Evolutionary conservation across 1,140 invertebrate species (phyloP).

Genomic region (Eciton burchellii): DNA sequence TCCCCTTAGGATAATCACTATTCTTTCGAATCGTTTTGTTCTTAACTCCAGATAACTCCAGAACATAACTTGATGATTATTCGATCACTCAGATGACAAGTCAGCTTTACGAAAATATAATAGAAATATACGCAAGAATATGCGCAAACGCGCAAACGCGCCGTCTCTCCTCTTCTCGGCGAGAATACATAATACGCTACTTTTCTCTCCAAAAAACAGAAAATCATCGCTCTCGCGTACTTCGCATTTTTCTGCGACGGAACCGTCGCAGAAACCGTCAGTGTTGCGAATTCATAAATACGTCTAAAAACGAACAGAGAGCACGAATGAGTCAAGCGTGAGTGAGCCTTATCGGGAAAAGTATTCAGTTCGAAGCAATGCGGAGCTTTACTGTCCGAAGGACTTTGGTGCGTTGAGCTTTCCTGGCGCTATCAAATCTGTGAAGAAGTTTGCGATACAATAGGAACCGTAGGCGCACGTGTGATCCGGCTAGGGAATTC

Average conservation of each 20-base stretch:
- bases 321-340: not conserved
- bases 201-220: slow-evolving; percentile 9
- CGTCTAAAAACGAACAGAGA: slow-evolving; percentile 31
- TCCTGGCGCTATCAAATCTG: slow-evolving; percentile 25
- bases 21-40: not conserved
- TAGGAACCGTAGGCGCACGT: slow-evolving; percentile 57
- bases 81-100: not conserved
- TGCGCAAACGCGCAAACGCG: not conserved
- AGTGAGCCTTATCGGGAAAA: slow-evolving; percentile 30
- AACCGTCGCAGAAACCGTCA: not conserved
- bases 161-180: not conserved
- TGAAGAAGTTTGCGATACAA: slow-evolving; percentile 36
- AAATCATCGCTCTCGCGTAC: not conserved
- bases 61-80: not conserved
- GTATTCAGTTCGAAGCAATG: slow-evolving; percentile 27
- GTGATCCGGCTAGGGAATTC: slow-evolving; percentile 7
- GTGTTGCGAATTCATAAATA: slow-evolving; percentile 41
- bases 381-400: slow-evolving; percentile 4
- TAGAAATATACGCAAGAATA: not conserved
- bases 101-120: slow-evolving; percentile 7
- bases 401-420: slow-evolving; percentile 16
- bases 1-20: slow-evolving; percentile 18
- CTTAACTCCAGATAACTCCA: not conserved
- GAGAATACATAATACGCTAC: not conserved
- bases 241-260: slow-evolving; percentile 21